These are phyloP conservation scores for Dreissena polymorpha DNA, from an alignment of 1,140 invertebrate genomes.

Conservation along the genomic window DNA sequence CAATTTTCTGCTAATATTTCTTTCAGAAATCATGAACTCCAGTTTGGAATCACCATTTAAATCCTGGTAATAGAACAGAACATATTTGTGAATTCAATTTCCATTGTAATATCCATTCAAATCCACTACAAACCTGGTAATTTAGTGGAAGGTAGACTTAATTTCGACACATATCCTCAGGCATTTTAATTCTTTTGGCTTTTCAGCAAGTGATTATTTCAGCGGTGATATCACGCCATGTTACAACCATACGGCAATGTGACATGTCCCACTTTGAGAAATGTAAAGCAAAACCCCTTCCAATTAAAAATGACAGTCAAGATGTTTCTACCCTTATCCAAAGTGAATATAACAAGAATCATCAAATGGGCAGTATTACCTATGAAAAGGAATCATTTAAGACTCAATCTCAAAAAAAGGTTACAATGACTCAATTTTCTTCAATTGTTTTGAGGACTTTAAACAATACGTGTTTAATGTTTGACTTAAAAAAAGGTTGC, in stretches of 20 bases:
- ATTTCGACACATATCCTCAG: neutral
- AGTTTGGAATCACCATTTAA: no score
- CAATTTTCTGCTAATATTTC: no score
- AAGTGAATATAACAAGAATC: no score
- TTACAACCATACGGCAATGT: neutral
- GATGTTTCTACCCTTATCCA: neutral
- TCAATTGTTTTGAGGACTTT: no score
- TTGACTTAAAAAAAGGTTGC: no score
- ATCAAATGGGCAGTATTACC: no score
- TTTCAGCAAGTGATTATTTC: neutral
- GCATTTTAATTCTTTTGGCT: neutral
- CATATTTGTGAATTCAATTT: neutral
- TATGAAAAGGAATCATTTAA: no score
- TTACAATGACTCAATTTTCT: no score
- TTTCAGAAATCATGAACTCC: no score
- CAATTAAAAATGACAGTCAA: constrained; percentile 10
- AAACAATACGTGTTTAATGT: no score
- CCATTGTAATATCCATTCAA: neutral
- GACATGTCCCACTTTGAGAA: neutral
- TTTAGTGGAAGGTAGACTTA: neutral
- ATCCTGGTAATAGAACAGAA: no score
- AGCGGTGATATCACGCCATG: neutral
- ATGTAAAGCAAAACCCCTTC: neutral
- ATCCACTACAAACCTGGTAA: neutral
- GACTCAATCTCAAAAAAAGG: no score